phyloP scores from a whole-genome alignment of 1,140 invertebrate genomes.

The Chlorops oryzae region DNA sequence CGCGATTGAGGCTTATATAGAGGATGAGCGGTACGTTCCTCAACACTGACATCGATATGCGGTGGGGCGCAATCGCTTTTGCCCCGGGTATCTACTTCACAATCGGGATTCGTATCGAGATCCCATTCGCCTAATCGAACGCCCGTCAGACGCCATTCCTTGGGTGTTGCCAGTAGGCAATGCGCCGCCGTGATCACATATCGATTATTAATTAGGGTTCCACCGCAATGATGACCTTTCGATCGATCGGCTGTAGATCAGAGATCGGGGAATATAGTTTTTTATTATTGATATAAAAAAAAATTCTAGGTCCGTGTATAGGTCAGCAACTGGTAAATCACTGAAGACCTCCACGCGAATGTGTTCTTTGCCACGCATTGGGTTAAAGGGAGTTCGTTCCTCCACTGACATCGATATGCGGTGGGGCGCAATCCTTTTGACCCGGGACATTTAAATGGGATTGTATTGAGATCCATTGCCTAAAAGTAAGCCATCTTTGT shows the following conservation, averaged over 20 bases:
- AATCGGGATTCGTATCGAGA: constrained; percentile 35
- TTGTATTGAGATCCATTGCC: too few relatives aligned
- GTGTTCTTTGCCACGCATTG: too few relatives aligned
- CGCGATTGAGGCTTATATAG: constrained; percentile 50
- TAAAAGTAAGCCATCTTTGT: too few relatives aligned
- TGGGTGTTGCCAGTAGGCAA: constrained; percentile 51
- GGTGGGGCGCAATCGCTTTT: constrained; percentile 49
- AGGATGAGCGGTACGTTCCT: constrained; percentile 49
- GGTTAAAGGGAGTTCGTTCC: too few relatives aligned
- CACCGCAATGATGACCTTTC: constrained; percentile 53
- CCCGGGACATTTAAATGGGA: constrained; percentile 37
- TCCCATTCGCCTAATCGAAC: constrained; percentile 46
- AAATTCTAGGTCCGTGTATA: too few relatives aligned
- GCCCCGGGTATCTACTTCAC: constrained; percentile 18
- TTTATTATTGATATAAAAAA: too few relatives aligned
- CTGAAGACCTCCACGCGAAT: too few relatives aligned
- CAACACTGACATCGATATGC: constrained; percentile 57
- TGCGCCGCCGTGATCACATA: constrained; percentile 55
- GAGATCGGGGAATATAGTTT: too few relatives aligned
- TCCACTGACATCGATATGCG: constrained; percentile 55
- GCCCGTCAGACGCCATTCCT: constrained; percentile 43
- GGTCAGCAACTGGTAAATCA: too few relatives aligned
- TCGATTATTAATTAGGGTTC: constrained; percentile 51
- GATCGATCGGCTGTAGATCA: too few relatives aligned
- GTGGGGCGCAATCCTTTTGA: constrained; percentile 51